Percentiles rank a stretch among this genome's conserved stretches.
phyloP scores from a whole-genome alignment of 2,113 vertebrate genomes.

The Aegithalos caudatus region DNA sequence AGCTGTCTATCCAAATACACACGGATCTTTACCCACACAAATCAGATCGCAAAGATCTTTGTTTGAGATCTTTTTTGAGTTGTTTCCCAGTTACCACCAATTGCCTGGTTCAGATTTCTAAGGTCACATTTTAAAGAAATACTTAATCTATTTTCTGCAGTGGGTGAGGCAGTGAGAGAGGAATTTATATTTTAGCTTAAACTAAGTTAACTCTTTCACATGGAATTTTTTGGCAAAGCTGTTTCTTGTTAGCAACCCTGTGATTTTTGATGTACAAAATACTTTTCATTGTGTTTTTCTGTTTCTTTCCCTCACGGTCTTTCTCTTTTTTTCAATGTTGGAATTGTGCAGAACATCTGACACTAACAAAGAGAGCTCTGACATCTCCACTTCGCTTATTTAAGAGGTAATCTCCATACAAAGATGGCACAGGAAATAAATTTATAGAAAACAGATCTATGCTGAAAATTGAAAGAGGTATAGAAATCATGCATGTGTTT shows the following conservation, averaged over 20 bases:
- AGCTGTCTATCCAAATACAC: accelerated
- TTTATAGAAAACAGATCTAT: background rate
- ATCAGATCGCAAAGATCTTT: background rate
- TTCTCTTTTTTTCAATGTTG: background rate
- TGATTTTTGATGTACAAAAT: background rate
- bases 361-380: background rate
- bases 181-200: background rate
- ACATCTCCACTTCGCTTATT: background rate
- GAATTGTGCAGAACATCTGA: background rate
- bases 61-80: no score
- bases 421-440: background rate
- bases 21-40: background rate
- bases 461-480: background rate
- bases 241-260: background rate
- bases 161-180: background rate
- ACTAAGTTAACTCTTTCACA: background rate
- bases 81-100: background rate
- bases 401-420: background rate
- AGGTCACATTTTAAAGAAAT: background rate
- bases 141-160: background rate
- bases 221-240: background rate
- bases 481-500: background rate
- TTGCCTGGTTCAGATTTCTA: background rate
- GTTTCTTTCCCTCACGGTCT: background rate
- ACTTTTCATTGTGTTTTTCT: background rate